A percentile compares a stretch with the other conserved stretches of the same genome.
Conservation (phyloP, 2,113 vertebrate genomes). For the Rhineura floridana region DNA sequence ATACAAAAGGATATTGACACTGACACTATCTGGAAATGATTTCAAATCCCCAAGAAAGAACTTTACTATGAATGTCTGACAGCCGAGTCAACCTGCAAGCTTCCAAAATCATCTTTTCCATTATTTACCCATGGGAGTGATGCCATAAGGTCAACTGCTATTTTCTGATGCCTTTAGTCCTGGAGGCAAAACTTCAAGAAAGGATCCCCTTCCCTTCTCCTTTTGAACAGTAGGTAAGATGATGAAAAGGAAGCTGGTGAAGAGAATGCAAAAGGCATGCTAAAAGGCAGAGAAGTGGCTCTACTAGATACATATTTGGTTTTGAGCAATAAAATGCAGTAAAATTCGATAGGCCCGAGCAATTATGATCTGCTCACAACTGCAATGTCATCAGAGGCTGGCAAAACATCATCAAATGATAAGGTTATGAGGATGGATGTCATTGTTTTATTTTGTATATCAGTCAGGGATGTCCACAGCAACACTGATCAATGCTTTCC, state of each 20-base stretch:
- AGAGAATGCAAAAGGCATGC: constrained; percentile 1
- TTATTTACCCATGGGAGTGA: constrained; percentile 24
- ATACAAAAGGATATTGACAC: background rate
- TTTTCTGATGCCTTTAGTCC: constrained; percentile 29
- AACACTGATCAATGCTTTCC: no score
- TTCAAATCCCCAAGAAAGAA: constrained; percentile 11
- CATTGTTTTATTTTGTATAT: no score
- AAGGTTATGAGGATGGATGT: background rate
- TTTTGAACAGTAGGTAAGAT: background rate
- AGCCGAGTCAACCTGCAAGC: background rate
- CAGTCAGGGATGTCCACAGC: no score
- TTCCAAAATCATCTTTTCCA: constrained; percentile 11
- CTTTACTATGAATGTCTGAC: background rate
- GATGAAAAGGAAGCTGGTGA: background rate
- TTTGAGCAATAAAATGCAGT: background rate
- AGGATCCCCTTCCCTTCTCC: background rate
- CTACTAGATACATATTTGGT: background rate
- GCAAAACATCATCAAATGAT: no score
- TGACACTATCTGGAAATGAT: background rate
- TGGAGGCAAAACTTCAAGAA: constrained; percentile 11
- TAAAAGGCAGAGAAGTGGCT: background rate
- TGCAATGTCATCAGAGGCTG: background rate
- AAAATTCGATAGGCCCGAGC: background rate
- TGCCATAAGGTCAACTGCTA: constrained; percentile 21
- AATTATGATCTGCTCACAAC: background rate